Percentiles rank a stretch among this genome's conserved stretches.
phyloP scores from a whole-genome alignment of 1,140 invertebrate species.

The Vanessa tameamea region DNA sequence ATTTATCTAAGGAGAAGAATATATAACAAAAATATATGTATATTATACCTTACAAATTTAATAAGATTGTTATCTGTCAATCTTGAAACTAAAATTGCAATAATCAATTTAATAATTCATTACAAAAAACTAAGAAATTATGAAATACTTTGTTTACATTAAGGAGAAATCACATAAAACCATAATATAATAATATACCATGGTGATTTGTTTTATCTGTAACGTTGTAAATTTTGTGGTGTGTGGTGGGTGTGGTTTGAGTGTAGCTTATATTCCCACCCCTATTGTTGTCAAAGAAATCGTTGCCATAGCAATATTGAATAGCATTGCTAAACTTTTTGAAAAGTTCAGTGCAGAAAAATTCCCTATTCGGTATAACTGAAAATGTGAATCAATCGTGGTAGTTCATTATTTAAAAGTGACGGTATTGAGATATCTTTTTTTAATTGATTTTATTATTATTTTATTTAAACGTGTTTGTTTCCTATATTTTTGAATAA shows the following conservation, averaged over 20 bases:
- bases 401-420: not conserved
- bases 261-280: not conserved
- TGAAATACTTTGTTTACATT: no score
- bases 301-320: slow-evolving; percentile 72
- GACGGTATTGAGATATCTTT: not conserved
- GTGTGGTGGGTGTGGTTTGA: not conserved
- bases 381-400: not conserved
- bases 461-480: not conserved
- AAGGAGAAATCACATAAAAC: no score
- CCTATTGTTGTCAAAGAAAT: slow-evolving; percentile 56
- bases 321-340: slow-evolving; percentile 47
- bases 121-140: not conserved
- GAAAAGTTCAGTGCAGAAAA: not conserved
- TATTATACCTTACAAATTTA: no score
- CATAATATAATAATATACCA: no score
- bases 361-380: not conserved
- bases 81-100: no score
- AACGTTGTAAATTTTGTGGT: not conserved
- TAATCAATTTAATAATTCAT: not conserved
- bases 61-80: no score
- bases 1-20: no score
- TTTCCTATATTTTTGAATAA: not conserved
- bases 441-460: no score
- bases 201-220: slow-evolving; percentile 1
- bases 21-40: no score